Evolutionary conservation across 2,797 vertebrate species (phyloP).

Genomic region (Tolypeutes matacus): DNA sequence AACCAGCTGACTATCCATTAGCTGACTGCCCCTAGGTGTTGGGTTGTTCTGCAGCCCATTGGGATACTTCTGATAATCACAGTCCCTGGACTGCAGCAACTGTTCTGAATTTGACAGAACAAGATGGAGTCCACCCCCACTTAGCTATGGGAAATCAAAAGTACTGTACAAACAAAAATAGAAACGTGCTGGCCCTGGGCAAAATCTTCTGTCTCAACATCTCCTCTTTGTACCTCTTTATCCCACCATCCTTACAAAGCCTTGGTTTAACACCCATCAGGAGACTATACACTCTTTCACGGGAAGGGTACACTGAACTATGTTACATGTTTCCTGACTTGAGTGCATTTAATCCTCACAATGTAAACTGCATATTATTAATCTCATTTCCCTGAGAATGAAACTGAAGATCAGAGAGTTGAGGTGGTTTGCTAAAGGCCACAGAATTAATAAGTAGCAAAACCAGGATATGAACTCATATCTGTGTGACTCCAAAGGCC

Average conservation of each 20-base stretch:
- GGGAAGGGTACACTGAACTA: background rate
- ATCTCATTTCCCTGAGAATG: slow-evolving; percentile 35
- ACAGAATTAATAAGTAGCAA: slow-evolving; percentile 30
- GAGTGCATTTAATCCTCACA: slow-evolving; percentile 39
- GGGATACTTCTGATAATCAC: background rate
- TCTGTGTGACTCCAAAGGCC: background rate
- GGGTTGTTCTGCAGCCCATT: background rate
- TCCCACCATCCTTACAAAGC: background rate
- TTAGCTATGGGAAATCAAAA: slow-evolving; percentile 67
- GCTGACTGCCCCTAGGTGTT: background rate
- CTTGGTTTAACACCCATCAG: background rate
- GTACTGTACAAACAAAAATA: background rate
- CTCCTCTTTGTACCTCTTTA: background rate
- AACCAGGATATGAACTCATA: slow-evolving; percentile 33
- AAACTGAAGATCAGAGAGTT: slow-evolving; percentile 45
- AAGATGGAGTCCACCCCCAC: background rate
- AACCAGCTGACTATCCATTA: slow-evolving; percentile 41
- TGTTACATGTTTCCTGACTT: slow-evolving; percentile 24
- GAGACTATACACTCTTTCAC: background rate
- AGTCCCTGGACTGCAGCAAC: slow-evolving; percentile 26
- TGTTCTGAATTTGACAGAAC: slow-evolving; percentile 45
- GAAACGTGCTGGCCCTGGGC: background rate
- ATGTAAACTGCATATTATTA: slow-evolving; percentile 21
- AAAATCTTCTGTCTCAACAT: background rate
- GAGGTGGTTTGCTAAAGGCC: background rate